phyloP scores from a whole-genome alignment of 2,797 vertebrate species.

The Balearica regulorum region DNA sequence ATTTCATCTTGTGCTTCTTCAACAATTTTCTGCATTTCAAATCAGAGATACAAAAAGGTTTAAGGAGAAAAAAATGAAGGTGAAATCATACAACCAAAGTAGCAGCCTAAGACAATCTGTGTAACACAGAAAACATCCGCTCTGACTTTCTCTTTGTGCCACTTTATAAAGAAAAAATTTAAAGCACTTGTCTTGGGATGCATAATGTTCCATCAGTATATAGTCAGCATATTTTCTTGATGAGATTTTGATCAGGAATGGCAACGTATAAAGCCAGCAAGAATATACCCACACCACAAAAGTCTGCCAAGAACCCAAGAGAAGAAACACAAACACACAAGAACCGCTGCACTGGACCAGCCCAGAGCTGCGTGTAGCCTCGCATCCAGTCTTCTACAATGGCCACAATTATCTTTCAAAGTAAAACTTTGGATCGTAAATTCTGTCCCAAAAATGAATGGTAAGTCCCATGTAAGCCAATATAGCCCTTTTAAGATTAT shows the following conservation, averaged over 20 bases:
- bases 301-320: not conserved
- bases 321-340: not conserved
- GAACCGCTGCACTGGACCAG: not conserved
- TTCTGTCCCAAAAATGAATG: not conserved
- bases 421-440: not conserved
- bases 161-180: not conserved
- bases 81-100: not conserved
- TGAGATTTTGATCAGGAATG: conserved; percentile 8
- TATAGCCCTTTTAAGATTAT: not conserved
- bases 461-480: not conserved
- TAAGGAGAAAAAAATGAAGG: not conserved
- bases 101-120: not conserved
- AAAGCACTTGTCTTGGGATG: conserved; percentile 1
- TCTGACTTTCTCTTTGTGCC: not conserved
- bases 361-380: not conserved
- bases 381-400: not conserved
- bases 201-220: not conserved
- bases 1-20: conserved; percentile 36
- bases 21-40: conserved; percentile 32
- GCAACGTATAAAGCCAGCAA: not conserved
- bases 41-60: conserved; percentile 14
- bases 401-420: not conserved
- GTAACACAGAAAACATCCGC: not conserved
- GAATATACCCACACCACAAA: not conserved
- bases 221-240: not conserved